Evolutionary conservation across 2,888 invertebrate genomes (phyloP).

Genomic region (Drosophila picticornis): DNA sequence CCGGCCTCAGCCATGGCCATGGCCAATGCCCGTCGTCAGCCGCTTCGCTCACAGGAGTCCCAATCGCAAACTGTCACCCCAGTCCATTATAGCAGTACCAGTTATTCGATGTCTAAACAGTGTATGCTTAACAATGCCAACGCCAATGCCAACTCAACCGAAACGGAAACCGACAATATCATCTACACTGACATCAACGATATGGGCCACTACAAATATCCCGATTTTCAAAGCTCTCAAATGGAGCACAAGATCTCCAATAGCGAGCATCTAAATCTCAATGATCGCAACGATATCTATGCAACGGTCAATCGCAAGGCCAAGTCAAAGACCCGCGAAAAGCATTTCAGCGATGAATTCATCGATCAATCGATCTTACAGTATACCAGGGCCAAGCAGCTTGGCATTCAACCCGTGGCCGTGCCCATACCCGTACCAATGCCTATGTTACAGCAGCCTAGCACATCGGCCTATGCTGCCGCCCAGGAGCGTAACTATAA

Average conservation of each 20-base stretch:
- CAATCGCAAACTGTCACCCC: constrained; percentile 84
- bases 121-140: constrained; percentile 84
- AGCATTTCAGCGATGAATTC: constrained; percentile 85
- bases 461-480: constrained; percentile 70
- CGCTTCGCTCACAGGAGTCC: constrained; percentile 84
- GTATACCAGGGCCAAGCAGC: constrained; percentile 82
- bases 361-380: constrained; percentile 84
- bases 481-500: constrained; percentile 71
- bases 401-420: constrained; percentile 57
- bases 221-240: constrained; percentile 74
- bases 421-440: constrained; percentile 34
- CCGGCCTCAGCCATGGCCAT: constrained; percentile 76
- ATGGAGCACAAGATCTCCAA: constrained; percentile 83
- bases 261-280: constrained; percentile 82
- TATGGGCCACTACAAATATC: constrained; percentile 84
- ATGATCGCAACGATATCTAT: constrained; percentile 84
- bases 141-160: constrained; percentile 84
- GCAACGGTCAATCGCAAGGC: constrained; percentile 85
- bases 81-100: constrained; percentile 86
- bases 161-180: constrained; percentile 85
- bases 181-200: constrained; percentile 85
- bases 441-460: constrained; percentile 57
- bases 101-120: constrained; percentile 86
- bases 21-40: constrained; percentile 84
- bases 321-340: constrained; percentile 84